phyloP scores from a whole-genome alignment of 1,140 invertebrate species.

The Euwallacea similis region DNA sequence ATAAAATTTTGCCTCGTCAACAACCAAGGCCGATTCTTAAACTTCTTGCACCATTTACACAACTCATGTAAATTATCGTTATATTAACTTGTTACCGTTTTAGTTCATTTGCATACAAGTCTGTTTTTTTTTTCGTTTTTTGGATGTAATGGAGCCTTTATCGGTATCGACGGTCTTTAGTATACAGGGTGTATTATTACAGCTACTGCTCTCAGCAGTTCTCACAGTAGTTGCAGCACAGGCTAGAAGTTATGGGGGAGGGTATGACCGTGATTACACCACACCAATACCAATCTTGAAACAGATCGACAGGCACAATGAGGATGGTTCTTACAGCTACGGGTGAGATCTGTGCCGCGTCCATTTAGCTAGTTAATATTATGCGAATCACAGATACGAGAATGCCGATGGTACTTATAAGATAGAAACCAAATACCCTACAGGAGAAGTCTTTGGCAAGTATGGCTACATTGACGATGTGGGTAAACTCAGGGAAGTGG shows the following conservation, averaged over 20 bases:
- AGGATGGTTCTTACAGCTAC: constrained; percentile 83
- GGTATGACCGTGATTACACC: constrained; percentile 51
- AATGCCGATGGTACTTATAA: constrained; percentile 89
- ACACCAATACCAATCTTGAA: constrained; percentile 71
- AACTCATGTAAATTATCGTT: constrained; percentile 10
- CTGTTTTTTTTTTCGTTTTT: no score
- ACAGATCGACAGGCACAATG: constrained; percentile 76
- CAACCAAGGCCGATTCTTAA: constrained; percentile 16
- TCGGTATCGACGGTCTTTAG: no score
- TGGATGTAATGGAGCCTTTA: no score
- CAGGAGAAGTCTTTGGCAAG: constrained; percentile 80
- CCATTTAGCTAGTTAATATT: background rate
- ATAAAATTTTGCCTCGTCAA: constrained; percentile 11
- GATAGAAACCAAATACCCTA: constrained; percentile 84
- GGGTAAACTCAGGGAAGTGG: constrained; percentile 69
- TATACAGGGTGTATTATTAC: constrained; percentile 17
- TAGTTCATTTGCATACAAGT: constrained; percentile 18
- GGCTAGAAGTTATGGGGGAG: constrained; percentile 42
- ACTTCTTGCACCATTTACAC: constrained; percentile 17
- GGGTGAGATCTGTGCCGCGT: constrained; percentile 54
- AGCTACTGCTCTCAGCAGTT: constrained; percentile 47
- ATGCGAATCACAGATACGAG: constrained; percentile 62
- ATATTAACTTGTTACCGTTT: constrained; percentile 26
- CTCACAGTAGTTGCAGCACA: constrained; percentile 43
- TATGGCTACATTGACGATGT: constrained; percentile 80